phyloP scores from a whole-genome alignment of 2,797 vertebrate genomes.

The Manis javanica region DNA sequence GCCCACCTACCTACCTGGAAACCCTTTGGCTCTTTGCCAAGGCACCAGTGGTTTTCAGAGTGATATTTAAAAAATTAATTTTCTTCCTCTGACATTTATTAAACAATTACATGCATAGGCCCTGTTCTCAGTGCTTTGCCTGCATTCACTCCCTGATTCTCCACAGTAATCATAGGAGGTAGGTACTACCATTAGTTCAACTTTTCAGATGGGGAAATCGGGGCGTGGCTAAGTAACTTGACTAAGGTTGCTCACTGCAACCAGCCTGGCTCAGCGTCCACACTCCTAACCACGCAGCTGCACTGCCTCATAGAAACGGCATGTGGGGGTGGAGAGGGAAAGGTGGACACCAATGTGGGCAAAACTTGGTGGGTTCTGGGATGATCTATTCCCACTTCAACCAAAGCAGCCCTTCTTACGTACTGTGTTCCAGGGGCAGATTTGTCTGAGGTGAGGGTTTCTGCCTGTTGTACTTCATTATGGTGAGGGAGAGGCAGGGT shows the following conservation, averaged over 20 bases:
- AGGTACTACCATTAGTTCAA: not conserved
- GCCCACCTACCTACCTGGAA: not conserved
- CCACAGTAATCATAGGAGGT: not conserved
- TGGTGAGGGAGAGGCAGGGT: not conserved
- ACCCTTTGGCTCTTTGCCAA: not conserved
- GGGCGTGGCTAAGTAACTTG: not conserved
- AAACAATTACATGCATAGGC: not conserved
- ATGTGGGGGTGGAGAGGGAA: not conserved
- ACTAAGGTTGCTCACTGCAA: not conserved
- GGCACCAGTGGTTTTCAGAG: not conserved
- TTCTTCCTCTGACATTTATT: not conserved
- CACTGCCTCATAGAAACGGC: not conserved
- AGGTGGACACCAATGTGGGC: not conserved
- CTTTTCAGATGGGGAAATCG: not conserved
- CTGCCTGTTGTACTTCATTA: not conserved
- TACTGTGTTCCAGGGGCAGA: not conserved
- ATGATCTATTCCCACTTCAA: not conserved
- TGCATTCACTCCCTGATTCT: not conserved
- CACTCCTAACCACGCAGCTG: not conserved
- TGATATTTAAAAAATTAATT: not conserved
- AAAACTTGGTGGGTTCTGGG: not conserved
- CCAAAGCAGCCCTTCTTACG: not conserved
- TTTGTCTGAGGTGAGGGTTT: not conserved
- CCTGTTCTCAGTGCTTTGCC: not conserved
- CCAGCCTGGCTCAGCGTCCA: not conserved